Base-by-base conservation (phyloP, 2,888 invertebrate genomes). In the Tenthredo amoena region DNA sequence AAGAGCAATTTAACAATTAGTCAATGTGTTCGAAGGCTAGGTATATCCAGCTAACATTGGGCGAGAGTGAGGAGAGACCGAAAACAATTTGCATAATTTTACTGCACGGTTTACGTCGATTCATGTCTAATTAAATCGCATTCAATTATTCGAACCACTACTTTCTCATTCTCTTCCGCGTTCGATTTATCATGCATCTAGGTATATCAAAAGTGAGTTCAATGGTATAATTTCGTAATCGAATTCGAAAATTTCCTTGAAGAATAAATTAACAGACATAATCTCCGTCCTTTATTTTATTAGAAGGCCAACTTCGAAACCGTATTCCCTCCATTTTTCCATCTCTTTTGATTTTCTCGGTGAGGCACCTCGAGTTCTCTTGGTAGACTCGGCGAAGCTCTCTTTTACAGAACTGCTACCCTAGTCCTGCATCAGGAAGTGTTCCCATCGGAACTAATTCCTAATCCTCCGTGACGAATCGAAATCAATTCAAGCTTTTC, bases 1-100 rank as follows among this genome's bases (percentile, higher is more conserved):
- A 71, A 83, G 6, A 68, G 18, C 83, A 83, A 83, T 83, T 83
- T 83, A 47, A 65, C 68, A 71, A 83, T 83, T 83, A 47, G 68
- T 68, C 50, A 68, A 62, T 21, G 68, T 83, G 18, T 31, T 68
- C 47, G 83, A 81, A 81, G 62, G 81, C 81, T 83, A 62, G 31
- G 21, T 79, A 62, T 62, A 47, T 47, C 18, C 9, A 21, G 21
- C 21, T 21, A 26, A 26, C 1, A 37, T 55, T 18, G 37, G n/a
- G 18, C 50, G 40, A 74, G 72, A 21, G 18, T 34, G 7, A 43
- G 26, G 81, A 62, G 81, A 62, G 81, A 81, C 81, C 40, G 6
- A 62, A 62, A 62, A 40, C 58, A 62, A 81, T 81, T 81, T 62
- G 62, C 81, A 81, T 81, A 81, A 81, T 62, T 21, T 62, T 62